phyloP scores from a whole-genome alignment of 2,888 invertebrate species.

The Ischnura elegans region DNA sequence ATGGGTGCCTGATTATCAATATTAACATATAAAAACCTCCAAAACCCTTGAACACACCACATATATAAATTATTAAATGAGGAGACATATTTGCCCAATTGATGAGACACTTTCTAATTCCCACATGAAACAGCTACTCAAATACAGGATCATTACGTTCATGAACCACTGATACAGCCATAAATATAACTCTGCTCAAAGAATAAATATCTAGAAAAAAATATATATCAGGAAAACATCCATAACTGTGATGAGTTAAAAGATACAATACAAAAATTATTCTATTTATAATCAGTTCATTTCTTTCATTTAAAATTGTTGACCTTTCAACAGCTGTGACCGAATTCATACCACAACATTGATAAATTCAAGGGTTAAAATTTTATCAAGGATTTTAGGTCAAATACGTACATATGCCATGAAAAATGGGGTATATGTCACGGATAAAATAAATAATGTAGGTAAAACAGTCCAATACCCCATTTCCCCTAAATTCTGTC shows the following conservation, averaged over 20 bases:
- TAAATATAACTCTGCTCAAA: neutral
- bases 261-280: neutral
- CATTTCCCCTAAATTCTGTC: neutral
- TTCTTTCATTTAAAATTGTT: neutral
- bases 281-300: neutral
- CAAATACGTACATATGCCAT: neutral
- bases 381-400: neutral
- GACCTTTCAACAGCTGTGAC: neutral
- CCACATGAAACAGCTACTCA: neutral
- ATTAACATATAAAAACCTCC: neutral
- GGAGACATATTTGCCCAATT: neutral
- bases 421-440: neutral
- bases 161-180: neutral
- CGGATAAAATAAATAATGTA: neutral
- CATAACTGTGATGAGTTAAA: slow-evolving; percentile 2
- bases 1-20: neutral
- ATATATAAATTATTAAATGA: neutral
- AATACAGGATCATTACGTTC: neutral
- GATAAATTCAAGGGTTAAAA: neutral
- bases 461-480: neutral
- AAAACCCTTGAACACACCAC: slow-evolving; percentile 21
- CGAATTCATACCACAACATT: neutral
- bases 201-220: slow-evolving; percentile 37
- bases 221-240: slow-evolving; percentile 3
- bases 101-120: neutral